Base-by-base conservation (phyloP, 2,888 invertebrate species). In the Altica lythri region DNA sequence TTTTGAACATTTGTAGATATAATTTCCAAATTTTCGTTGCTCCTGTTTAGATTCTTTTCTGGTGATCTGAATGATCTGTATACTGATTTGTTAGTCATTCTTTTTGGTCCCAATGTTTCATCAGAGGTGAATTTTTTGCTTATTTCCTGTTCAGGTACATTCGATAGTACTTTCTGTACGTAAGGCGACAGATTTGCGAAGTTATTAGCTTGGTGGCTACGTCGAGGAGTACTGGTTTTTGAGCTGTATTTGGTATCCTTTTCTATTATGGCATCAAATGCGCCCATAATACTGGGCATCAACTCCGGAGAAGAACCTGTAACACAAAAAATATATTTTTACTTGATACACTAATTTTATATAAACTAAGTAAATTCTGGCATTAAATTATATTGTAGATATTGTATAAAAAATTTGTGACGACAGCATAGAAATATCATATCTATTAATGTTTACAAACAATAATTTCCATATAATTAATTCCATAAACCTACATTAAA, bases 271-370 rank as follows among this genome's bases (percentile, higher is more conserved):
- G 89, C 88, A 79, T 94, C 93, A 76, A 92, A 92, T 77, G 92
- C 89, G 61, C 89, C 90, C 77, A 94, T 83, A 60, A 93, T 82
- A 64, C 90, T 88, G 55, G 92, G 91, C 74, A 90, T 87, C 75
- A 94, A 81, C 75, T 94, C 93, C 68, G 89, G 87, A 66, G 90
- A 89, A 72, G 90, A 87, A 76, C 92, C 93, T 93, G 85, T 37
- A 84, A 83, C 66, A 72, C 78, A 56, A 40, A 18, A 25, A 19
- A n/a, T n/a, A n/a, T n/a, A n/a, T n/a, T n/a, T n/a, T n/a, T n/a
- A n/a, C n/a, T n/a, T n/a, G n/a, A n/a, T n/a, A n/a, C n/a, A n/a
- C n/a, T n/a, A n/a, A n/a, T n/a, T n/a, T n/a, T n/a, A n/a, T n/a
- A n/a, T n/a, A n/a, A n/a, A n/a, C n/a, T n/a, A n/a, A n/a, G n/a